Conservation (phyloP, 1,140 invertebrate species). For the Drosophila equinoxialis region DNA sequence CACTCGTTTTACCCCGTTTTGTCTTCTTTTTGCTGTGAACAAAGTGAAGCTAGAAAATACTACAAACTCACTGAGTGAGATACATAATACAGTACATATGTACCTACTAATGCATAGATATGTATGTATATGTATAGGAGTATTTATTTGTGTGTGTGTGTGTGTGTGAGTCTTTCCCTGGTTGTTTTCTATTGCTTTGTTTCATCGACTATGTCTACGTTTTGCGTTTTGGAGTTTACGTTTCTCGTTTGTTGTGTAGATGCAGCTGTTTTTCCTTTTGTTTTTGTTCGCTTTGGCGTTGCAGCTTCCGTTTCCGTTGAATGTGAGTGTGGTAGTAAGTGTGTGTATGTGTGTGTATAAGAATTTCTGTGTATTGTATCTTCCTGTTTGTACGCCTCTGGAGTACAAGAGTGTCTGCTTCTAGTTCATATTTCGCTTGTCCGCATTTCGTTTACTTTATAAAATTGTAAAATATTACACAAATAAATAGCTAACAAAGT, state of each 20-base stretch:
- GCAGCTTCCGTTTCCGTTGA: slow-evolving; percentile 70
- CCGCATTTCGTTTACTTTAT: slow-evolving; percentile 67
- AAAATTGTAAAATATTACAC: slow-evolving; percentile 79
- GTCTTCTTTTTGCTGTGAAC: background rate
- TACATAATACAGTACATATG: slow-evolving; percentile 22
- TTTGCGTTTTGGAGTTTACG: slow-evolving; percentile 22
- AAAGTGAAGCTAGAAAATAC: slow-evolving; percentile 13
- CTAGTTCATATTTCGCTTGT: slow-evolving; percentile 58
- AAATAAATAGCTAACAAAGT: slow-evolving; percentile 67
- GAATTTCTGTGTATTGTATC: slow-evolving; percentile 43
- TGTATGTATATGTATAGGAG: background rate
- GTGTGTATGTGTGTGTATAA: slow-evolving; percentile 11
- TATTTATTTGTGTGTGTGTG: slow-evolving; percentile 15
- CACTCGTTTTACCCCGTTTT: background rate
- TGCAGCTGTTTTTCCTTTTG: slow-evolving; percentile 65
- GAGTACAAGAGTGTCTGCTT: slow-evolving; percentile 38
- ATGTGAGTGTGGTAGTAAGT: slow-evolving; percentile 19
- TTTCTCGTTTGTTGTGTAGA: slow-evolving; percentile 60
- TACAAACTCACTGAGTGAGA: slow-evolving; percentile 6
- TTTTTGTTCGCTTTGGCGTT: slow-evolving; percentile 55
- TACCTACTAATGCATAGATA: slow-evolving; percentile 1
- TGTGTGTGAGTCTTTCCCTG: slow-evolving; percentile 22
- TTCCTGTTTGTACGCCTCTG: slow-evolving; percentile 65
- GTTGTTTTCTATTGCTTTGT: slow-evolving; percentile 47
- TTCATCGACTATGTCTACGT: slow-evolving; percentile 13